Conservation (phyloP, 1,140 invertebrate genomes). For the Mesaphorura yosii region DNA sequence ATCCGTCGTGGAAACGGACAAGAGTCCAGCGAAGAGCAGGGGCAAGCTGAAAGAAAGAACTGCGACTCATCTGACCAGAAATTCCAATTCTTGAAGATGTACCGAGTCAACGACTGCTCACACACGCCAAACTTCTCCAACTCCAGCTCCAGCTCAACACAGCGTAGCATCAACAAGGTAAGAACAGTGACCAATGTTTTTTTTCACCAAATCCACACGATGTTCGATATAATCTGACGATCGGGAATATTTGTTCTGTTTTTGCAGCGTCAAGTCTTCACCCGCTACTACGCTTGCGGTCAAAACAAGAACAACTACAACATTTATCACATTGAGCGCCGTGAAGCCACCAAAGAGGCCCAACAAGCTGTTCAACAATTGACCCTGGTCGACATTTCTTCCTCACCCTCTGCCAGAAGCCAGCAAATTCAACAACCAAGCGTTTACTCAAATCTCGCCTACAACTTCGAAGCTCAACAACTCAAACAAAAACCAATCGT, state of each 20-base stretch:
- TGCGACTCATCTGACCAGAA: not conserved
- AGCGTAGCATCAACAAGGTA: too few relatives aligned
- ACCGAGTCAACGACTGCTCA: not conserved
- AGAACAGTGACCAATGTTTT: too few relatives aligned
- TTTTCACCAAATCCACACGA: too few relatives aligned
- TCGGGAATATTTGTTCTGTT: too few relatives aligned
- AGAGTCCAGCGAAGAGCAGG: too few relatives aligned
- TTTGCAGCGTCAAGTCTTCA: not conserved
- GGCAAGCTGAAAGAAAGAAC: not conserved
- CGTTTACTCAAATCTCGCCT: not conserved
- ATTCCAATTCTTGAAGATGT: not conserved
- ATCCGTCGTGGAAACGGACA: too few relatives aligned
- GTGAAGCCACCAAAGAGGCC: not conserved
- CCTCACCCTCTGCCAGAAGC: not conserved
- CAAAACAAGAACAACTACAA: not conserved
- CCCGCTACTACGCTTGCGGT: not conserved
- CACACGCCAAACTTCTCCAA: not conserved
- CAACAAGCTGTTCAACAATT: not conserved
- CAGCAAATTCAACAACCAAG: not conserved
- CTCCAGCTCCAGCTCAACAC: not conserved
- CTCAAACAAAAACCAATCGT: too few relatives aligned
- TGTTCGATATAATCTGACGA: not conserved
- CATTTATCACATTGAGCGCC: not conserved
- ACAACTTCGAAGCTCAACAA: not conserved
- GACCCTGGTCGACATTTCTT: not conserved